Base-by-base conservation (phyloP, 2,888 invertebrate species). In the Phasia obesa region DNA sequence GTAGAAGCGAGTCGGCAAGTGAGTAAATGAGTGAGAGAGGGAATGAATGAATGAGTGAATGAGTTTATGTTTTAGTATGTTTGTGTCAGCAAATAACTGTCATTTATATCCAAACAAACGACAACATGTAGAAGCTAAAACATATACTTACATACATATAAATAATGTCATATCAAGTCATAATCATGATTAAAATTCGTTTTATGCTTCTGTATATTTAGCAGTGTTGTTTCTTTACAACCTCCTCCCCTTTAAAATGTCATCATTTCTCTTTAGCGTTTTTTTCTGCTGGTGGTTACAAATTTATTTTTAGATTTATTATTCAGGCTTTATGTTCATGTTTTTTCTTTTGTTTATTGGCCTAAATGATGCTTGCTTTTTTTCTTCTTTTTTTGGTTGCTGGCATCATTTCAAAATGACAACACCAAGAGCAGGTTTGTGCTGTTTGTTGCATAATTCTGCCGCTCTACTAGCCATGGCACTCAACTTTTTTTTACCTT, bases 161-260 rank as follows among this genome's bases (percentile, higher is more conserved):
- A 35, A 78, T 59, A 55, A 64, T 82, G 82, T 69, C 77, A 77
- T 57, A 83, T 83, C 70, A 79, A 64, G 67, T 75, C 65, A 83
- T 79, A 76, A 69, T 76, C 83, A 79, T 83, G 75, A 83, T 83
- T 83, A 79, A 83, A 83, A 79, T 79, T 76, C 53, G 44, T 47
- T 65, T 11, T 35, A 64, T 55, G 47, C 31, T 44, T 27, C 11
- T 49, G 11, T 27, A 19, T 11, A 11, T 49, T 9, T 35, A 38
- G 21, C 4, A 19, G 15, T 65, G 25, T 27, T 51, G 21, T 44
- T 64, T 17, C 15, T 69, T 42, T 4, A n/a, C n/a, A n/a, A n/a
- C 21, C 3, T 5, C 49, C 27, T 5, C 25, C 21, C 21, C 17
- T 19, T 19, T 38, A 21, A 42, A 51, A 27, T 31, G 42, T n/a